Evolutionary conservation across 2,113 vertebrate genomes (phyloP), one percentile per base, ranked within the genome.

Genomic region (Empidonax traillii): DNA sequence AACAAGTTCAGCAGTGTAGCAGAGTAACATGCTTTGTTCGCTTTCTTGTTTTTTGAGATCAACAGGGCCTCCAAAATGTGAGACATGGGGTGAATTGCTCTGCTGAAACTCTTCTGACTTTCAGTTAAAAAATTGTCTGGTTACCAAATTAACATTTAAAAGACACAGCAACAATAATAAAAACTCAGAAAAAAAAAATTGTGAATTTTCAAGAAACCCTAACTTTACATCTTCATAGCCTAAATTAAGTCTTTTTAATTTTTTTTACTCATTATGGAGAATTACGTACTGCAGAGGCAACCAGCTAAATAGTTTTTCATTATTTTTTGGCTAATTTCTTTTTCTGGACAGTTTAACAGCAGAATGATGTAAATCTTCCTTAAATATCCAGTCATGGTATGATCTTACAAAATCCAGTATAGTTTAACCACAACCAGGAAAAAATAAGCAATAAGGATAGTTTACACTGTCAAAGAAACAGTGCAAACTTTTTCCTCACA

Each of bases 131-230:
- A 56, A 8, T 13, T 8, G 35, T 37, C 20, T 59, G 19, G 7
- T 41, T 55, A 56, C 4, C 66, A 58, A 59, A 13, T 10, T 33
- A 58, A 35, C 11, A 16, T 56, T 78, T 41, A 4, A 52, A 86
- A 73, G 25, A 30, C 4, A 1, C 9, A 35, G 33, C 5, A 66
- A 19, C 6, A 67, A 22, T 6, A 43, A 51, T 4, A 31, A 69
- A 51, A 55, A 6, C 0, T 0, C 12, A 22, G 12, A 23, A 1
- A 1, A 30, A 30, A 30, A 30, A 51, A 4, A 7, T 8, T 5
- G 3, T 62, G 21, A 31, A 13, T 81, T 71, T 47, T 15, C 2
- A 12, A 23, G 18, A 67, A 82, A 23, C 37, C 17, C 6, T 37
- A 44, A 10, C 7, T 44, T 71, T 61, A 0, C 22, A 56, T 56